Percentiles rank a stretch among this genome's conserved stretches.
These are phyloP conservation scores for Sinonovacula constricta DNA, from an alignment of 1,140 invertebrate genomes.

Conservation along the genomic window DNA sequence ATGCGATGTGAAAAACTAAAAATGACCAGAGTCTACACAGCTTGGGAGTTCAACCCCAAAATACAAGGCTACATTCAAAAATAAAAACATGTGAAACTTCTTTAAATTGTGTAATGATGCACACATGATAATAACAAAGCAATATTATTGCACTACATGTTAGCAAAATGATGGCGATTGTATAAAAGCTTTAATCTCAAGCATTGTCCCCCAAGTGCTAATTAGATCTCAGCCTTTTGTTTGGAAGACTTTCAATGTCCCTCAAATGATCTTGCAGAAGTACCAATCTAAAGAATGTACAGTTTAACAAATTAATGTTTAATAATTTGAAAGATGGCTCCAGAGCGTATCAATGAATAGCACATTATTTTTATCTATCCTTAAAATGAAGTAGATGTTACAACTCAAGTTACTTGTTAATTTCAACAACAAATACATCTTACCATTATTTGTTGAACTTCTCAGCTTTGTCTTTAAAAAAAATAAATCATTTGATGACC, in stretches of 20 bases:
- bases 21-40: not conserved
- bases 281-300: not conserved
- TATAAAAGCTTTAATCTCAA: not conserved
- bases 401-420: not conserved
- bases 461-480: too few relatives aligned
- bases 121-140: not conserved
- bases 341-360: too few relatives aligned
- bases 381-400: too few relatives aligned
- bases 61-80: not conserved
- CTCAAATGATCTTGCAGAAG: not conserved
- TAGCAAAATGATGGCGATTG: not conserved
- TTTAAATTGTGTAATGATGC: not conserved
- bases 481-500: too few relatives aligned
- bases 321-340: too few relatives aligned
- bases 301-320: too few relatives aligned
- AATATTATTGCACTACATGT: not conserved
- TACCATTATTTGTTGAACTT: too few relatives aligned
- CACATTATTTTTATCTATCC: too few relatives aligned
- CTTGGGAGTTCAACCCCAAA: not conserved
- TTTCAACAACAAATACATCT: not conserved
- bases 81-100: not conserved
- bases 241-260: not conserved
- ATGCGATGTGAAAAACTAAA: not conserved
- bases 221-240: too few relatives aligned
- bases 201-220: too few relatives aligned